Evolutionary conservation across 2,888 invertebrate species (phyloP).

Genomic region (Nowickia ferox): DNA sequence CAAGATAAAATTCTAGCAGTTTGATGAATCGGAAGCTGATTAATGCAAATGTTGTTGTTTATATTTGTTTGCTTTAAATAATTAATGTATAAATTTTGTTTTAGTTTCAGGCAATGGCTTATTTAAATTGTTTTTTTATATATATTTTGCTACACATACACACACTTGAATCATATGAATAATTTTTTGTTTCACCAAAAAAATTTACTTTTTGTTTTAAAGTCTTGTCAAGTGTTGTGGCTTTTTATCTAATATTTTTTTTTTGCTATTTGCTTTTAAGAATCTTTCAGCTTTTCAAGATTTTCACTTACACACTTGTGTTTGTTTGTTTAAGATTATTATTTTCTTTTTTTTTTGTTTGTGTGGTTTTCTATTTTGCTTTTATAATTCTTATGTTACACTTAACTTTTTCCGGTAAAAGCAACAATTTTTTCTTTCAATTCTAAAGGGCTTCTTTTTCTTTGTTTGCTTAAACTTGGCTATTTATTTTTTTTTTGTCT

Average conservation of each 20-base stretch:
- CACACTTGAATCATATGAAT: background rate
- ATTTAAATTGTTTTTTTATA: conserved; percentile 60
- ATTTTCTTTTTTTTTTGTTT: conserved; percentile 13
- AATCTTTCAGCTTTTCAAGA: background rate
- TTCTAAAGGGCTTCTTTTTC: background rate
- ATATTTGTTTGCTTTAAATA: background rate
- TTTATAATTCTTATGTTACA: conserved; percentile 24
- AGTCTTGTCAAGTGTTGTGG: background rate
- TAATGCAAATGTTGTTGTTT: background rate
- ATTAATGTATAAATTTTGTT: conserved; percentile 1
- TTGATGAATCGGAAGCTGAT: background rate
- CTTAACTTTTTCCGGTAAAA: conserved; percentile 30
- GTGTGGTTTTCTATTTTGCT: conserved; percentile 18
- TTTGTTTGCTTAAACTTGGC: conserved; percentile 7
- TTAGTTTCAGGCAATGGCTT: conserved; percentile 1
- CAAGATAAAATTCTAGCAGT: background rate
- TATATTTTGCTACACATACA: background rate
- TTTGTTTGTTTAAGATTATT: conserved; percentile 15
- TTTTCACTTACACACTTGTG: background rate
- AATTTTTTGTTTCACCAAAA: background rate
- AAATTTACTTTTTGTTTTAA: conserved; percentile 7
- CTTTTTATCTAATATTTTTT: too few species aligned
- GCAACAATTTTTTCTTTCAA: conserved; percentile 48
- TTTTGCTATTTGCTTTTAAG: too few species aligned
- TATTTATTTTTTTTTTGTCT: conserved; percentile 21